A percentile compares a stretch with the other conserved stretches of the same genome.
phyloP scores from a whole-genome alignment of 2,888 invertebrate genomes.

The Uloborus plumipes region DNA sequence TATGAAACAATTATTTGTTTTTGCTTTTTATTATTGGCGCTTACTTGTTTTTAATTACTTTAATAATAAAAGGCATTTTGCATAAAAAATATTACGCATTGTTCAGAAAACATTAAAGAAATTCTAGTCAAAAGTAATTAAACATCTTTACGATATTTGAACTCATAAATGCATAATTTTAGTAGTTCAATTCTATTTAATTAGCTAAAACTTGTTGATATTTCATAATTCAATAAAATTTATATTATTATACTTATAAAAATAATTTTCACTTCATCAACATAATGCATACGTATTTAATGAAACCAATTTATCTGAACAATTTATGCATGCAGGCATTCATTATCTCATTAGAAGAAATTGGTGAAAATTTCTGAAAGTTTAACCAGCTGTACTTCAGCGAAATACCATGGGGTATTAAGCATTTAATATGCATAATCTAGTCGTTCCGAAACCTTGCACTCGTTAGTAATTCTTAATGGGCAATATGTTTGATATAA shows the following conservation, averaged over 20 bases:
- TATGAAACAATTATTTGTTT: too few species aligned
- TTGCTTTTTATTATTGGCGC: too few species aligned
- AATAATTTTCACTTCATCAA: conserved; percentile 29
- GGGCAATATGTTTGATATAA: conserved; percentile 11
- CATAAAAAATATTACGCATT: too few species aligned
- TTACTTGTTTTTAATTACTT: too few species aligned
- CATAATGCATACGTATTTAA: not conserved
- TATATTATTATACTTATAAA: not conserved
- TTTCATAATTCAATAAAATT: not conserved
- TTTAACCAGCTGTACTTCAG: not conserved
- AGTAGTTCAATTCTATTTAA: too few species aligned
- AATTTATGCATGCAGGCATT: conserved; percentile 7
- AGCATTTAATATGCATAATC: not conserved
- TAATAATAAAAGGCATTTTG: too few species aligned
- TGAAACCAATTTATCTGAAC: conserved; percentile 15
- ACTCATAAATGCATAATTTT: too few species aligned
- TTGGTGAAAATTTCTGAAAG: conserved; percentile 17
- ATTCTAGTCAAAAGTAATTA: too few species aligned
- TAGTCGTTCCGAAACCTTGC: conserved; percentile 1
- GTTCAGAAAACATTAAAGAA: too few species aligned
- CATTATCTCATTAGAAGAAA: conserved; percentile 37
- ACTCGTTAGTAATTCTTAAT: conserved; percentile 33
- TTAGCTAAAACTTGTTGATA: not conserved
- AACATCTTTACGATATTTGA: too few species aligned
- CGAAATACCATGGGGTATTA: not conserved